phyloP scores from a whole-genome alignment of 2,113 vertebrate genomes.

The Hippoglossus stenolepis region DNA sequence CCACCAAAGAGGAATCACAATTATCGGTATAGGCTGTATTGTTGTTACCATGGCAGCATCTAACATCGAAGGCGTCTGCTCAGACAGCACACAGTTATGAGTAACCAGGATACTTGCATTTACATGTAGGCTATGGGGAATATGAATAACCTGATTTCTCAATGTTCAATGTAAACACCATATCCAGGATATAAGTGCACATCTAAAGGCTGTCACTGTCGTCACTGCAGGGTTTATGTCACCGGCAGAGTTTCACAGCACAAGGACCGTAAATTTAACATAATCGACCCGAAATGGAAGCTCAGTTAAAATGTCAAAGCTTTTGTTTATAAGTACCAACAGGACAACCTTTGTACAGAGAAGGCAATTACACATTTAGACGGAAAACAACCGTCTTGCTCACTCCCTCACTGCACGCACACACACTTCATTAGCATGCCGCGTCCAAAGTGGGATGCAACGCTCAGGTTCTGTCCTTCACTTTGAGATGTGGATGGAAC shows the following conservation, averaged over 20 bases:
- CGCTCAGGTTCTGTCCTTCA: slow-evolving; percentile 62
- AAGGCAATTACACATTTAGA: slow-evolving; percentile 29
- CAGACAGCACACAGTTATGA: too few relatives aligned
- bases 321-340: slow-evolving; percentile 7
- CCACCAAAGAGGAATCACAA: not conserved
- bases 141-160: too few relatives aligned
- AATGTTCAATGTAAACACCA: too few relatives aligned
- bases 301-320: slow-evolving; percentile 21
- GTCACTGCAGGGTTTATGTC: too few relatives aligned
- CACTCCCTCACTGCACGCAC: slow-evolving; percentile 13
- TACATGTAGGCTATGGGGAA: too few relatives aligned
- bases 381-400: not conserved
- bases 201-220: too few relatives aligned
- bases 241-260: slow-evolving; percentile 8
- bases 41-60: too few relatives aligned
- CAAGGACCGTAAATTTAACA: slow-evolving; percentile 7
- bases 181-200: too few relatives aligned
- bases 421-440: slow-evolving; percentile 62
- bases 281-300: slow-evolving; percentile 21
- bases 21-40: too few relatives aligned
- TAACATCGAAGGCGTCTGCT: too few relatives aligned
- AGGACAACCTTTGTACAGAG: slow-evolving; percentile 2
- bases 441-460: slow-evolving; percentile 20
- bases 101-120: too few relatives aligned
- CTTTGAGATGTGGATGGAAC: slow-evolving; percentile 49